These are phyloP conservation scores for Heliconius ethilla DNA, from an alignment of 2,888 invertebrate species.

Conservation along the genomic window DNA sequence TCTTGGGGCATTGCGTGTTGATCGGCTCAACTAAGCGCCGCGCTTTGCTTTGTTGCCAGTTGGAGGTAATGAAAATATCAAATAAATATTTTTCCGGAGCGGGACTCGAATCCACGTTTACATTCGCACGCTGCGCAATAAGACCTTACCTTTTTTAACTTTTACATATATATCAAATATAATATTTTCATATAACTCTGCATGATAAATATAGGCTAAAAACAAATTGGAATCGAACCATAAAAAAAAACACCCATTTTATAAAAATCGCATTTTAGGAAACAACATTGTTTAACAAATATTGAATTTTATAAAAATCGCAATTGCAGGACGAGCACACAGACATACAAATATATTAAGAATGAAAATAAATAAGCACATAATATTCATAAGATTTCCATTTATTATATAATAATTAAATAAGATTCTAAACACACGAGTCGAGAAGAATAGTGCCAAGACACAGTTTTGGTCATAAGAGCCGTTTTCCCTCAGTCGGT, in stretches of 20 bases:
- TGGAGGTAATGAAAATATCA: no score
- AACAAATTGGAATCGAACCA: neutral
- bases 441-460: conserved; percentile 20
- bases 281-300: neutral
- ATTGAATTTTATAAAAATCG: neutral
- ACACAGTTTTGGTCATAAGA: conserved; percentile 39
- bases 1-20: no score
- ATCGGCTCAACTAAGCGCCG: no score
- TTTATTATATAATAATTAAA: conserved; percentile 25
- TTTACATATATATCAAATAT: no score
- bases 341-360: neutral
- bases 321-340: conserved; percentile 1
- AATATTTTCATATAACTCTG: no score
- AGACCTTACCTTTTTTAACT: no score
- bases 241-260: neutral
- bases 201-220: neutral
- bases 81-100: no score
- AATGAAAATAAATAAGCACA: conserved; percentile 12
- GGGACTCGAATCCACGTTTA: no score
- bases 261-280: neutral
- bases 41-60: no score
- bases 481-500: conserved; percentile 33
- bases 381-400: conserved; percentile 22
- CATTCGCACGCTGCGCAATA: no score
- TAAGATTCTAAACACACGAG: conserved; percentile 33